Evolutionary conservation across 2,888 invertebrate species (phyloP).

Genomic region (Meiosimyza platycephala): DNA sequence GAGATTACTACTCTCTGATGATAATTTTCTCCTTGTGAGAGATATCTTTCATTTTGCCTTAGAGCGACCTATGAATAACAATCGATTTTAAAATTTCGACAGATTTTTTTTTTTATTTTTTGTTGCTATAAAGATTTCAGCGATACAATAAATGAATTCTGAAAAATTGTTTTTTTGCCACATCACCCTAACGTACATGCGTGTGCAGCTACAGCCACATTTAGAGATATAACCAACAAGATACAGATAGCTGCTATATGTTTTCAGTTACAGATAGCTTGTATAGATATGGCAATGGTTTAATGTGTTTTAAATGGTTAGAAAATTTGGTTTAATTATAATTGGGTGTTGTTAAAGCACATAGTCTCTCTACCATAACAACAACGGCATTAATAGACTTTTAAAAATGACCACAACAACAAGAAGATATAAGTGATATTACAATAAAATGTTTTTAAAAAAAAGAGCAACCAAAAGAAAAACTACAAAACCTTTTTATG

Average conservation of each 20-base stretch:
- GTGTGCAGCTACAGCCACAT: neutral
- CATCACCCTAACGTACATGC: conserved; percentile 1
- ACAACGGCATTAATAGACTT: neutral
- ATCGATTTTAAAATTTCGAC: no score
- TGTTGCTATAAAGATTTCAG: no score
- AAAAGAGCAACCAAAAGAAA: no score
- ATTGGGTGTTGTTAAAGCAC: conserved; percentile 43
- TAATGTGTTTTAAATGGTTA: conserved; percentile 61
- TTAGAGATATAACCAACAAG: neutral
- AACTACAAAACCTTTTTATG: no score
- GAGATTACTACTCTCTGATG: no score
- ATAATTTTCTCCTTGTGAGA: no score
- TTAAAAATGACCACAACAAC: conserved; percentile 1
- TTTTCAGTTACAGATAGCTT: neutral
- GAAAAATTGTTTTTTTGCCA: neutral
- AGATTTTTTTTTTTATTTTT: no score
- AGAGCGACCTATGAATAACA: no score
- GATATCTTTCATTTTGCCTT: no score
- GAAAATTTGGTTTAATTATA: conserved; percentile 61
- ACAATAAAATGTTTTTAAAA: neutral
- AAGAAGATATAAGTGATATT: neutral
- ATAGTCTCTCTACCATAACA: neutral
- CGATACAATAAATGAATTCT: no score
- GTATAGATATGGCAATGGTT: conserved; percentile 38
- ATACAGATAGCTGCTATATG: neutral